Base-by-base conservation (phyloP, 2,888 invertebrate species). In the Apoda limacodes region DNA sequence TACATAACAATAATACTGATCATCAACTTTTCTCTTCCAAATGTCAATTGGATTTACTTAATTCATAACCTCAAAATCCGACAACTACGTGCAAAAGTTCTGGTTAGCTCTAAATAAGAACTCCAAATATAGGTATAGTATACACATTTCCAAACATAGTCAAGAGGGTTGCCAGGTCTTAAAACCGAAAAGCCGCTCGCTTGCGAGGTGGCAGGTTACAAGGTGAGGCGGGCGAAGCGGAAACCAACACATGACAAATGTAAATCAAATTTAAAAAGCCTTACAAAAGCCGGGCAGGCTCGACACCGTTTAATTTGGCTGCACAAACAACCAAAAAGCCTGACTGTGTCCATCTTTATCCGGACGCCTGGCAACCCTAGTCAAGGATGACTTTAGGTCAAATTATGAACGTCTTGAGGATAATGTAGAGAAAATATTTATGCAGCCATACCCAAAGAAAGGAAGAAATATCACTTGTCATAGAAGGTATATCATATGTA, bases 11-110 rank as follows among this genome's bases (percentile, higher is more conserved):
- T 11, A 39, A 30, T 9, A 27, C 31, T 20, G 35, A 39, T 14
- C 35, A 35, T 22, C 39, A 39, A 28, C 33, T 39, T 12, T 30
- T 35, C 25, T 23, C 35, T n/a, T 21, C 30, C 7, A 34, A 30
- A 25, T n/a, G 20, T 13, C 14, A 26, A 13, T 29, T 22, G 9
- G 25, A 21, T 34, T 34, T 34, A 34, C 21, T 7, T 25, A 34
- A 7, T 17, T 17, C 7, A 17, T 17, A 7, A 7, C 5, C 7
- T 17, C 17, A 17, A 17, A 17, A 17, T 7, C 17, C 17, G 17
- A 17, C 17, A 17, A 17, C 5, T 17, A 17, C 17, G 17, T 5
- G 7, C 17, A 17, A 17, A 17, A 17, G 17, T 17, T 17, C 17
- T 17, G 17, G 17, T 17, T 17, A 17, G 17, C 17, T 17, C 5